A percentile compares a stretch with the other conserved stretches of the same genome.
Conservation (phyloP, 2,113 vertebrate species). For the Clarias macrocephalus region DNA sequence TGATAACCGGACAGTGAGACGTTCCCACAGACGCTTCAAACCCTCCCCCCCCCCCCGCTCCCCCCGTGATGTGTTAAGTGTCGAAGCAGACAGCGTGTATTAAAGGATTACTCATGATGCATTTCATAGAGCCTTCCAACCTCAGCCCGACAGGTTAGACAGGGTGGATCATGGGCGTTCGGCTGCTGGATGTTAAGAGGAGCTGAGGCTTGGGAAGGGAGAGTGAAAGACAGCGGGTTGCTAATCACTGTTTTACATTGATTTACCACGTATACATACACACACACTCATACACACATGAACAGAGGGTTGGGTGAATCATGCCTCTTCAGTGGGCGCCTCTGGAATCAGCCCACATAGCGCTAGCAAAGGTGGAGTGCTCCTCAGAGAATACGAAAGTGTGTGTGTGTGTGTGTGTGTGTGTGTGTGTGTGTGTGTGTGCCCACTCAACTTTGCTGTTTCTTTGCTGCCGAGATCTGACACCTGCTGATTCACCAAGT, state of each 20-base stretch:
- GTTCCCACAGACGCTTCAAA: background rate
- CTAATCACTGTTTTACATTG: constrained; percentile 35
- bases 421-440: constrained; percentile 37
- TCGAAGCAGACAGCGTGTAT: constrained; percentile 21
- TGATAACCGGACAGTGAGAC: background rate
- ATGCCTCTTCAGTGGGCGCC: constrained; percentile 40
- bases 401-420: constrained; percentile 33
- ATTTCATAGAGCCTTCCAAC: constrained; percentile 12
- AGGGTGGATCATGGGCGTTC: constrained; percentile 18
- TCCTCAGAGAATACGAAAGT: constrained; percentile 28
- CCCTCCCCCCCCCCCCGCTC: background rate
- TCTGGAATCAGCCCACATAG: constrained; percentile 41
- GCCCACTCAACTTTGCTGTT: constrained; percentile 37
- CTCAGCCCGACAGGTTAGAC: constrained; percentile 15
- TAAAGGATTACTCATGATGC: constrained; percentile 20
- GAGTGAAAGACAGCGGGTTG: constrained; percentile 2
- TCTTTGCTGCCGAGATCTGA: constrained; percentile 43
- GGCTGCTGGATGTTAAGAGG: background rate
- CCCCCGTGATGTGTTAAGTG: background rate
- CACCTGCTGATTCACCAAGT: constrained; percentile 57
- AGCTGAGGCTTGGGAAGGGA: constrained; percentile 1
- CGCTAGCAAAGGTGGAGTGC: constrained; percentile 40
- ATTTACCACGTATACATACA: constrained; percentile 21
- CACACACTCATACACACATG: constrained; percentile 3
- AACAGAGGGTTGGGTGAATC: constrained; percentile 41